Base-by-base conservation (phyloP, 2,797 vertebrate species). In the Acropternis orthonyx region DNA sequence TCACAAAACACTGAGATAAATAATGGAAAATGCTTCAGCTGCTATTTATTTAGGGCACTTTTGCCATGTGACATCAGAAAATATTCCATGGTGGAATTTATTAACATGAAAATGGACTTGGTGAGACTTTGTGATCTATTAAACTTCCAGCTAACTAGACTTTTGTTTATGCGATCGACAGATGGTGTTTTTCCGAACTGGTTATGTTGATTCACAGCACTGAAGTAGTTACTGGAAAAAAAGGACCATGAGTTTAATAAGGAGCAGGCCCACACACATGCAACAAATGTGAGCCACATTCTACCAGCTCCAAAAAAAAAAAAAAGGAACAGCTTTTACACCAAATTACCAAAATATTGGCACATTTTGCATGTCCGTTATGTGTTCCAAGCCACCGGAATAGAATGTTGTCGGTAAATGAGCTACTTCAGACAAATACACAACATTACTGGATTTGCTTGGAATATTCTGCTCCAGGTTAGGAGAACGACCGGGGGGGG, bases 131-230 rank as follows among this genome's bases (percentile, higher is more conserved):
- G 88, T 89, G 93, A 95, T 87, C 94, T 95, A 95, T 97, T 93
- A 95, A 97, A 93, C 76, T 97, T 96, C 83, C 55, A 94, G 88
- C 85, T 92, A 97, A 95, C 65, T 80, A 93, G 76, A 85, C 68
- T 91, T 97, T 94, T 98, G 96, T 97, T 98, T 97, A 97, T 96
- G 87, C 95, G 93, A 81, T 96, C 13, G 17, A 88, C 97, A 98
- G 97, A 97, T 98, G 97, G 95, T 97, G 86, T 97, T 97, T 96
- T 97, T 98, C 96, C 88, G 83, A 97, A 96, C 95, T 32, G 66
- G 68, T 88, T 91, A 81, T 89, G 93, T 90, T 96, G 92, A 24
- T 92, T 92, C 93, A 82, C 92, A 96, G 44, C 51, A 93, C 91
- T 95, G 89, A 95, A 96, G 94, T 93, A 88, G 90, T 89, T 96